Base-by-base conservation (phyloP, 2,797 vertebrate species). In the Clarias laeviceps region DNA sequence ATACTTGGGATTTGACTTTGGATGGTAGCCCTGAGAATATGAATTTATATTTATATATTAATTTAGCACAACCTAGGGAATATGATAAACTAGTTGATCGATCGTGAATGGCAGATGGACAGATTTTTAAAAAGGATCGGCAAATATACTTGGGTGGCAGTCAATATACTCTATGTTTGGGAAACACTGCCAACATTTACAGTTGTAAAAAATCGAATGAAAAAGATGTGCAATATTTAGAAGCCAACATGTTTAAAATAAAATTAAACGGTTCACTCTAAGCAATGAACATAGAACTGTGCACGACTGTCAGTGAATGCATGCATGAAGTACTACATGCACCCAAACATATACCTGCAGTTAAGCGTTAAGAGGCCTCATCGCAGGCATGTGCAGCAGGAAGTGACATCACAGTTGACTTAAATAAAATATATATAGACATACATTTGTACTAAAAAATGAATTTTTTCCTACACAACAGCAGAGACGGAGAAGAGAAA, bases 351-450 rank as follows among this genome's bases (percentile, higher is more conserved):
- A 82, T 86, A 88, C 80, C 85, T 84, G 12, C 84, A 77, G 76
- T 22, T 77, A 82, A 85, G 62, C 90, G 84, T 87, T 80, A 84
- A 82, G 64, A 82, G 85, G 86, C 89, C 89, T 89, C 87, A 88
- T 17, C 88, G 85, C 85, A 86, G 88, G 86, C 81, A 86, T 86
- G 89, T 2, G 4, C 85, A 89, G 86, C 81, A 76, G 79, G 80
- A 88, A 90, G 89, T 65, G 57, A 88, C 12, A 86, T 24, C 61
- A 87, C 17, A 83, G 32, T 32, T 24, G 77, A 45, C 84, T 87
- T 83, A 40, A 85, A 82, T 37, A 87, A 86, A 34, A 3, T 11
- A 29, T 45, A 45, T 45, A 45, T 14, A 27, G 3, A 59, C 15
- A 1, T 40, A 79, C 57, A 32, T n/a, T 45, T 22, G 8, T 74